Evolutionary conservation across 2,113 vertebrate species (phyloP), one percentile per base, ranked within the genome.

Genomic region (Cettia cetti): DNA sequence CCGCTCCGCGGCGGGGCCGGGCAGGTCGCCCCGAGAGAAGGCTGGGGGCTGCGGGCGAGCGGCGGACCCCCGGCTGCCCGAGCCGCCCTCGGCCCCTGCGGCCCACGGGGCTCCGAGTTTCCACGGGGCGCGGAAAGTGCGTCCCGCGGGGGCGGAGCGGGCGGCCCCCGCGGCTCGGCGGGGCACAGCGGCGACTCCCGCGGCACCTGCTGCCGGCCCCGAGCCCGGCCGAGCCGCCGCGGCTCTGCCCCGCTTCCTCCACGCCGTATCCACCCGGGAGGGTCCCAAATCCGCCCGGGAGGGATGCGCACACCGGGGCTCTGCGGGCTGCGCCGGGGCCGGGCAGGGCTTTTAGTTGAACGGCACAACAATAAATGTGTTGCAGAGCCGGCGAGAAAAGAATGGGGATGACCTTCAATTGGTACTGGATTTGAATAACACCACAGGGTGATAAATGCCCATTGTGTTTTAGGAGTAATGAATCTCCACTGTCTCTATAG

Each of bases 391-490:
- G 98, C 97, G 93, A 97, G 98, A 97, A 97, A 98, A 98, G 98
- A 99, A 98, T 98, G 98, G 98, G 98, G 99, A 98, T 98, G 98
- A 98, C 98, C 98, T 98, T 99, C 98, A 99, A 99, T 99, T 99
- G 99, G 99, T 99, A 99, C 99, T 99, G 99, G 98, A 99, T 99
- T 99, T 99, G 99, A 99, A 99, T 99, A 99, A 99, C 99, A 99
- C 99, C 99, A 99, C 98, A 98, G 99, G 99, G 99, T 99, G 99
- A 99, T 99, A 99, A 99, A 99, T 99, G 99, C 98, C 98, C 98
- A 99, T 99, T 99, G 99, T 99, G 99, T 99, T 99, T 99, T 98
- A 98, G 98, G 98, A 99, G 99, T 99, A 98, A 99, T 99, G 99
- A 99, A 99, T 99, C 99, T 99, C 98, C 98, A 98, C 99, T 99